A percentile compares a stretch with the other conserved stretches of the same genome.
phyloP scores from a whole-genome alignment of 2,797 vertebrate species.

The Gymnoscopelus microlampas region DNA sequence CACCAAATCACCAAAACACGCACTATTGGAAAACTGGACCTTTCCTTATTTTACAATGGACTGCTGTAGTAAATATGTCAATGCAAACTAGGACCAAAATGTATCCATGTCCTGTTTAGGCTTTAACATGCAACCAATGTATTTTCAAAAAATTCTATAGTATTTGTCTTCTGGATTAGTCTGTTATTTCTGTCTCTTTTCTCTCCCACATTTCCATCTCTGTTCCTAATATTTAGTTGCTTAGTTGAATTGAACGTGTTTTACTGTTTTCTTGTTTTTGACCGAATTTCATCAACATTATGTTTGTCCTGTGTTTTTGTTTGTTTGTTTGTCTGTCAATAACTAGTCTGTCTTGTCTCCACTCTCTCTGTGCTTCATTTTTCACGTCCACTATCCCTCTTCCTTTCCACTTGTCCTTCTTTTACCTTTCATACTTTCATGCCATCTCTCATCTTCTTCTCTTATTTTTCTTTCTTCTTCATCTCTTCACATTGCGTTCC shows the following conservation, averaged over 20 bases:
- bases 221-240: background rate
- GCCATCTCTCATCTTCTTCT: background rate
- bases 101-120: too few relatives aligned
- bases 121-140: too few relatives aligned
- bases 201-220: background rate
- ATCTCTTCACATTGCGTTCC: too few relatives aligned
- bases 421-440: background rate
- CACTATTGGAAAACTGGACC: too few relatives aligned
- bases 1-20: too few relatives aligned
- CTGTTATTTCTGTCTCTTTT: slow-evolving; percentile 5
- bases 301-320: slow-evolving; percentile 4
- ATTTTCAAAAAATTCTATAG: too few relatives aligned
- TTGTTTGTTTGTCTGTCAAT: slow-evolving; percentile 18
- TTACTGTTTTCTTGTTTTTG: background rate
- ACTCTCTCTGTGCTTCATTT: background rate
- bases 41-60: too few relatives aligned
- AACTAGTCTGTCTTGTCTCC: slow-evolving; percentile 12
- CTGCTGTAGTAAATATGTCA: too few relatives aligned
- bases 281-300: background rate
- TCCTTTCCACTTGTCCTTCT: background rate
- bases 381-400: background rate
- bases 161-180: background rate
- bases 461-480: background rate
- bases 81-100: too few relatives aligned
- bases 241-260: background rate